Base-by-base conservation (phyloP, 2,113 vertebrate species). In the Siphamia tubifer region DNA sequence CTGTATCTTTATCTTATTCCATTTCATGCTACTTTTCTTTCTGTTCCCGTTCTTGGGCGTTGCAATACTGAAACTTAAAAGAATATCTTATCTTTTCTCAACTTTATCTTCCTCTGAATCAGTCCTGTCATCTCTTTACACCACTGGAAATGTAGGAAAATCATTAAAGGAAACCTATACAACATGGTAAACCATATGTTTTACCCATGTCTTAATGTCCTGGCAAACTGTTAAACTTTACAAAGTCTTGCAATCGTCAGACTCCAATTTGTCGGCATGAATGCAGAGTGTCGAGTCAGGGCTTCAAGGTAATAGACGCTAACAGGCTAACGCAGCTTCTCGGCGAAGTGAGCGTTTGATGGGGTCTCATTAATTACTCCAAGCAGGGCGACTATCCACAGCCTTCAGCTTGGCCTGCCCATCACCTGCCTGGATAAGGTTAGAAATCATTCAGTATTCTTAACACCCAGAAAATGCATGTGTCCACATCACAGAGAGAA, bases 311-410 rank as follows among this genome's bases (percentile, higher is more conserved):
- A 84, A 81, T 68, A 51, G 57, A 68, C 55, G 61, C 40, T 82
- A 73, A 84, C 70, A 66, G 77, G 42, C 56, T 66, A 17, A 48
- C 39, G 21, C 39, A 21, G 53, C 77, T 74, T 35, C 51, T 69
- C 54, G 30, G 48, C 40, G 42, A 71, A 38, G 30, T 43, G 31
- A 40, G 44, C 34, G 53, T 73, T 73, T 83, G 83, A 89, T 64
- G 71, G 68, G 87, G 74, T 36, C 57, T 88, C 88, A 83, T 90
- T 91, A 88, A 90, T 91, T 89, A 90, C 77, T 63, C 51, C 8
- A 30, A 66, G 61, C 25, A 53, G 76, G 38, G 45, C 53, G 13
- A 65, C 64, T 69, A 69, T 65, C 53, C 43, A 12, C 39, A 57
- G 74, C 58, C 65, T 56, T 73, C 36, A 40, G 30, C 40, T 44